Evolutionary conservation across 2,797 vertebrate species (phyloP).

Genomic region (Tachyglossus aculeatus): DNA sequence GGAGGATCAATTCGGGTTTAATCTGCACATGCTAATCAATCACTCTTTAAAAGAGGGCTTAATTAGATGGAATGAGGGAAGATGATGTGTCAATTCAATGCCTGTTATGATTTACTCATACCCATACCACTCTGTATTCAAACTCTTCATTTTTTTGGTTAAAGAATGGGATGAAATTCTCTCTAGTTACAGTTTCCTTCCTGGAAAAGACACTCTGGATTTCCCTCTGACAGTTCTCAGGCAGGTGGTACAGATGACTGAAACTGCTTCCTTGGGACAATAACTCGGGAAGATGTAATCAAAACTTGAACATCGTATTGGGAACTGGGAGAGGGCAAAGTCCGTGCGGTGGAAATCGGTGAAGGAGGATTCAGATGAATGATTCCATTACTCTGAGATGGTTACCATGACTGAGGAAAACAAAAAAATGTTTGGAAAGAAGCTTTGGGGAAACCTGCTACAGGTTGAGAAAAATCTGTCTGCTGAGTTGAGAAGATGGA

Average conservation of each 20-base stretch:
- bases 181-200: not conserved
- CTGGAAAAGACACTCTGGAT: not conserved
- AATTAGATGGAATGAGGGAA: no score
- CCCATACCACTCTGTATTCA: no score
- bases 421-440: not conserved
- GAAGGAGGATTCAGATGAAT: not conserved
- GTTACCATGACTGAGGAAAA: not conserved
- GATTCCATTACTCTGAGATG: no score
- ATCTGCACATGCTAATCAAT: no score
- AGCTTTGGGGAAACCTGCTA: no score
- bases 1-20: no score
- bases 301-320: no score
- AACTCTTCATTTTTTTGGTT: not conserved
- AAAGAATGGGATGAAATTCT: not conserved
- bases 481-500: not conserved
- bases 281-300: not conserved
- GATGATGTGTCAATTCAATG: no score
- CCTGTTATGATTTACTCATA: no score
- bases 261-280: not conserved
- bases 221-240: not conserved
- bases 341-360: not conserved
- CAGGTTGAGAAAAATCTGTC: no score
- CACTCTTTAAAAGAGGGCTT: no score
- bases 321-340: not conserved
- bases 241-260: no score